Base-by-base conservation (phyloP, 2,797 vertebrate genomes). In the Alfaro cultratus region DNA sequence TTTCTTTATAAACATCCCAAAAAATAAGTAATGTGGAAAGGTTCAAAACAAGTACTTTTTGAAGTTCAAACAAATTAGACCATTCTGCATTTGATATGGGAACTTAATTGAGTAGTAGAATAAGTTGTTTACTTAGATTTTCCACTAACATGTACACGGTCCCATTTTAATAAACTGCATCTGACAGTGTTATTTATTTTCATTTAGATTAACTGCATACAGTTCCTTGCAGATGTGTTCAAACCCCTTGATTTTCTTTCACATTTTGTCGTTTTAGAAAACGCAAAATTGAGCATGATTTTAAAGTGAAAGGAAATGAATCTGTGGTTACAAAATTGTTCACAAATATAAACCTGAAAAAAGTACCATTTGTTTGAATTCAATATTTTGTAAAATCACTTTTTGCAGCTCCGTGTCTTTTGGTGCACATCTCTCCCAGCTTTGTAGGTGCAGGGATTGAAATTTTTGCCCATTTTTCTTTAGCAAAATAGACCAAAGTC, bases 171-270 rank as follows among this genome's bases (percentile, higher is more conserved):
- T 45, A 13, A 5, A 16, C 45, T 36, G 29, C 47, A 51, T 64
- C 34, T 45, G n/a, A 47, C 74, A 29, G 31, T 29, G 15, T 26
- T 26, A 49, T 29, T 43, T 43, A 5, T 74, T 29, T 39, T 53
- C 23, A 43, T 83, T 79, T 76, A 36, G 31, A 64, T 21, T 36
- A 36, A 64, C 60, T 18, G 31, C 60, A 64, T 64, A 64, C 6
- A 18, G 31, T 34, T 15, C 2, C 31, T 64, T 64, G 60, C 34
- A 67, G 13, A 39, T 67, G 8, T 23, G 23, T 39, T 67, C 64
- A 36, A 23, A 67, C 36, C 21, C 29, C 29, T 31, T 62, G 53
- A n/a, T 55, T 4, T 43, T 11, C 10, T 43, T 10, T 13, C 47
- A 49, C 16, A 47, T 47, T 47, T 47, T 47, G 46, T 21, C 13